These are phyloP conservation scores for Oriolus oriolus DNA, from an alignment of 2,113 vertebrate species.

Conservation along the genomic window DNA sequence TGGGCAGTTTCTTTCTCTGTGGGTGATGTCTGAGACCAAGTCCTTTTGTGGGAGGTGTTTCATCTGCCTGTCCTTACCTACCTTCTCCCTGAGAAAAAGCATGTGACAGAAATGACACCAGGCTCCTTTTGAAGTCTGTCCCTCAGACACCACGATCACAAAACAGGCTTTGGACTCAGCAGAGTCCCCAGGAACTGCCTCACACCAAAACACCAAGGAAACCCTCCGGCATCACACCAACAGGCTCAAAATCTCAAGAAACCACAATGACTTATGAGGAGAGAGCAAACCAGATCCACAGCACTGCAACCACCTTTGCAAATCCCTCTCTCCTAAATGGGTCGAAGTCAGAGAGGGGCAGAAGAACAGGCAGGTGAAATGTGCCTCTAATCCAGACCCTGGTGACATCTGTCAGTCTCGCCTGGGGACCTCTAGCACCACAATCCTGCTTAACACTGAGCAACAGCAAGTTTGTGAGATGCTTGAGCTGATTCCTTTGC, in stretches of 20 bases:
- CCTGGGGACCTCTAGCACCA: neutral
- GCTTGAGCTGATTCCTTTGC: neutral
- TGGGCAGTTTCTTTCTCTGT: neutral
- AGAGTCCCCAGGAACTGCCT: neutral
- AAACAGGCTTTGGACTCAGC: neutral
- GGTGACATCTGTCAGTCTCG: neutral
- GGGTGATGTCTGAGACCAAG: neutral
- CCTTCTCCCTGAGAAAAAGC: neutral
- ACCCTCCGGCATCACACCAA: neutral
- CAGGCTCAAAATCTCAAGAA: neutral
- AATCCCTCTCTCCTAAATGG: neutral
- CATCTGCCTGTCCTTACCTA: neutral
- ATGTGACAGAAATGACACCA: neutral
- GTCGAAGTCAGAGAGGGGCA: neutral
- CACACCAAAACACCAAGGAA: neutral
- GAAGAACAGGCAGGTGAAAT: neutral
- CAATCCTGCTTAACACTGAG: neutral
- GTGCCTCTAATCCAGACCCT: neutral
- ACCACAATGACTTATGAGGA: accelerated
- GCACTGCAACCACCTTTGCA: neutral
- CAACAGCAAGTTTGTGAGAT: neutral
- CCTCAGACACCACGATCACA: accelerated
- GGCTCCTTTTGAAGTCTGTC: neutral
- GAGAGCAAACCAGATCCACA: neutral
- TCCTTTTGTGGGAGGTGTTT: neutral